Percentiles rank a stretch among this genome's conserved stretches.
These are phyloP conservation scores for Papilio machaon DNA, from an alignment of 1,140 invertebrate genomes.

Conservation along the genomic window DNA sequence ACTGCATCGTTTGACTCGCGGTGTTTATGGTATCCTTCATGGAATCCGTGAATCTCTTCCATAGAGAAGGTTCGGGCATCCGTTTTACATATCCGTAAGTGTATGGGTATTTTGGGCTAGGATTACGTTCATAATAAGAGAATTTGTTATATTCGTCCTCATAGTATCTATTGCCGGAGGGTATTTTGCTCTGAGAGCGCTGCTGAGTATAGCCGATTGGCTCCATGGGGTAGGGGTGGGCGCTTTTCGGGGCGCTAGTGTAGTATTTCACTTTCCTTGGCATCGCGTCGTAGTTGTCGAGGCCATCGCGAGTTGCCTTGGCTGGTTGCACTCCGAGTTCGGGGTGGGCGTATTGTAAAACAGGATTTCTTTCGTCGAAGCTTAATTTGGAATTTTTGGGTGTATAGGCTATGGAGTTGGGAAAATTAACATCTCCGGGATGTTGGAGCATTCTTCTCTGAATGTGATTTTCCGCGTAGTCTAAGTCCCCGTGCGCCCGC, in stretches of 20 bases:
- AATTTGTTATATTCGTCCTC: constrained; percentile 81
- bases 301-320: constrained; percentile 80
- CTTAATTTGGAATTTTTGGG: constrained; percentile 80
- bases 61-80: constrained; percentile 84
- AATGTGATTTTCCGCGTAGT: constrained; percentile 81
- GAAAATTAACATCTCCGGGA: constrained; percentile 84
- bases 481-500: constrained; percentile 76
- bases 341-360: constrained; percentile 90
- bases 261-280: constrained; percentile 78
- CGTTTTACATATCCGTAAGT: constrained; percentile 81
- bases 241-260: constrained; percentile 72
- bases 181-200: constrained; percentile 75
- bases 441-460: constrained; percentile 87
- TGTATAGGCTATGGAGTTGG: constrained; percentile 84
- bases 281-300: constrained; percentile 67
- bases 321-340: constrained; percentile 89
- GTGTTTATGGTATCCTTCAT: constrained; percentile 87
- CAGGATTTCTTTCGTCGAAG: constrained; percentile 87
- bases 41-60: constrained; percentile 87
- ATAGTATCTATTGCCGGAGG: constrained; percentile 80
- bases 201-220: constrained; percentile 80
- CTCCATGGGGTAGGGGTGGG: constrained; percentile 78
- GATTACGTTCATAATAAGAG: constrained; percentile 78
- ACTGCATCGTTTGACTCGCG: constrained; percentile 86
- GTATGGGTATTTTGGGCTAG: constrained; percentile 81